phyloP scores from a whole-genome alignment of 2,113 vertebrate genomes.

The Silurus glanis region DNA sequence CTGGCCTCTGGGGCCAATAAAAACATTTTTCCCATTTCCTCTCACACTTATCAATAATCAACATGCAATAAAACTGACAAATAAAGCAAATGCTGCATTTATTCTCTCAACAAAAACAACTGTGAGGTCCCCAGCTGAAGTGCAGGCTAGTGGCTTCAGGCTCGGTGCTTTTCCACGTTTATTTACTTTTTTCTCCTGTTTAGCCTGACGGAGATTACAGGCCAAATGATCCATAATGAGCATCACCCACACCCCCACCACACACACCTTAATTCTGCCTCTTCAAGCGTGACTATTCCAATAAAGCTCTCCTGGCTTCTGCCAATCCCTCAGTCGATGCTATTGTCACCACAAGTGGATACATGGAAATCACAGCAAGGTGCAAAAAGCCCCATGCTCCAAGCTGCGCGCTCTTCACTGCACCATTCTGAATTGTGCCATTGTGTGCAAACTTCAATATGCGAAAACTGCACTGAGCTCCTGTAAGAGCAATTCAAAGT shows the following conservation, averaged over 20 bases:
- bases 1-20: slow-evolving; percentile 41
- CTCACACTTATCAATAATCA: slow-evolving; percentile 69
- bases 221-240: slow-evolving; percentile 44
- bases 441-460: slow-evolving; percentile 18
- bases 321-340: slow-evolving; percentile 30
- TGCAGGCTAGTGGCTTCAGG: slow-evolving; percentile 18
- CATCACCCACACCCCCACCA: too few species aligned
- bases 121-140: background rate
- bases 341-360: slow-evolving; percentile 21
- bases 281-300: slow-evolving; percentile 30
- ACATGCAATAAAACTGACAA: slow-evolving; percentile 59
- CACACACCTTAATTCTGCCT: slow-evolving; percentile 31
- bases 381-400: slow-evolving; percentile 19
- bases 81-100: slow-evolving; percentile 55
- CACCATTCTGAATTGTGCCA: background rate
- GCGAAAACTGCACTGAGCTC: background rate
- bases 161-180: slow-evolving; percentile 6
- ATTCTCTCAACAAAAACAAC: slow-evolving; percentile 25
- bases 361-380: slow-evolving; percentile 23
- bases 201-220: slow-evolving; percentile 40
- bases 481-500: background rate
- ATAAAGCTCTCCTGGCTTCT: slow-evolving; percentile 11
- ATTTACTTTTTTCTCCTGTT: slow-evolving; percentile 17
- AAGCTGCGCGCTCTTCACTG: background rate
- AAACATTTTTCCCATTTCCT: slow-evolving; percentile 55